Evolutionary conservation across 2,113 vertebrate species (phyloP).

Genomic region (Boulengerochromis microlepis): DNA sequence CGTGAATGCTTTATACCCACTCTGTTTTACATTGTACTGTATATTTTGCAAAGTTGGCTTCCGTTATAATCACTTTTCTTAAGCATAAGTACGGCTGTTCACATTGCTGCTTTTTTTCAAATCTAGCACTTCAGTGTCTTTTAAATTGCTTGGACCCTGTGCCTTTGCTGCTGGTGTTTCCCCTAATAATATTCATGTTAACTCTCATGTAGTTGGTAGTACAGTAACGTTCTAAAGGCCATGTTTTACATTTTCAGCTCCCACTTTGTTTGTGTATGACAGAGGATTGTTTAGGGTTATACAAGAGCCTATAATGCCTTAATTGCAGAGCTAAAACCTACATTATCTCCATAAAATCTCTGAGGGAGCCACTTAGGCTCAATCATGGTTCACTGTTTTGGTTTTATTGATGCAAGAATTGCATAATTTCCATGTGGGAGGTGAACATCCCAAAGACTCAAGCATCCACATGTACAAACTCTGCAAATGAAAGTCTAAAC

Average conservation of each 20-base stretch:
- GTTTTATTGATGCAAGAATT: neutral
- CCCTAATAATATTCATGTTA: conserved; percentile 1
- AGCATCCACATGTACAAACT: neutral
- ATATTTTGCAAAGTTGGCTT: neutral
- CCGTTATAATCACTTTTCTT: neutral
- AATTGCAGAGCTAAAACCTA: neutral
- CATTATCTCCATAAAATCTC: neutral
- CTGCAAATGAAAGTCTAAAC: neutral
- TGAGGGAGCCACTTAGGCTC: neutral
- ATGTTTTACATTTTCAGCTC: neutral
- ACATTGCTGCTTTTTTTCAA: neutral
- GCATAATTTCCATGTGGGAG: neutral
- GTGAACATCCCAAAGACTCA: conserved; percentile 2
- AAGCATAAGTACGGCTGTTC: neutral
- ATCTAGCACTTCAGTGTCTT: neutral
- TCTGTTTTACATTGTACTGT: neutral
- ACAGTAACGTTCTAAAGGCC: conserved; percentile 6
- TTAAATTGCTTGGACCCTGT: neutral
- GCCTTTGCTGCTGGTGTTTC: neutral
- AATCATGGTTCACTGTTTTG: neutral
- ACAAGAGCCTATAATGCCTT: conserved; percentile 10
- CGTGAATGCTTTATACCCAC: neutral
- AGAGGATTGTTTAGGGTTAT: conserved; percentile 45
- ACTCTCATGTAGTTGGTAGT: neutral
- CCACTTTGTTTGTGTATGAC: conserved; percentile 20